phyloP scores from a whole-genome alignment of 2,113 vertebrate species.

The Merops nubicus region DNA sequence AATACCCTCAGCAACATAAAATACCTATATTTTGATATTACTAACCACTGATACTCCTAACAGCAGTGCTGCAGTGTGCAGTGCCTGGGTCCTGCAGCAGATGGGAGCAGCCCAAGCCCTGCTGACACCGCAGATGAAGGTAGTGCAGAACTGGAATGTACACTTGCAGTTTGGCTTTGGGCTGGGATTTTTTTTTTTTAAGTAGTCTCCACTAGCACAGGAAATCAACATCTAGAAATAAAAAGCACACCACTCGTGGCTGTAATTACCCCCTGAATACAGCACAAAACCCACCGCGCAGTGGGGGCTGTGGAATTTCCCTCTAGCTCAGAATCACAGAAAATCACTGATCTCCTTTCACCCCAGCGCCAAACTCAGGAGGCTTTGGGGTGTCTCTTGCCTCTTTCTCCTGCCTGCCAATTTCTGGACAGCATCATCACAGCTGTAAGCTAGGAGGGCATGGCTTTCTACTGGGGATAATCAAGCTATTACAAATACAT shows the following conservation, averaged over 20 bases:
- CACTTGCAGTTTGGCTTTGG: neutral
- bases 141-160: neutral
- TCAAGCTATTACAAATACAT: neutral
- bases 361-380: neutral
- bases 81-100: no score
- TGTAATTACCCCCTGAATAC: neutral
- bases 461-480: neutral
- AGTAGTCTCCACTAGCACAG: neutral
- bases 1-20: slow-evolving; percentile 38
- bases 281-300: neutral
- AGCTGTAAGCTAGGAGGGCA: neutral
- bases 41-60: neutral
- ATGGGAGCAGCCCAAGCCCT: neutral
- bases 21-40: neutral
- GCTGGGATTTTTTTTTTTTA: neutral
- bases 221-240: neutral
- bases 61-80: accelerated
- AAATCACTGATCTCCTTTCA: neutral
- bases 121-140: no score
- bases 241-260: neutral
- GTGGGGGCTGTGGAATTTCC: neutral
- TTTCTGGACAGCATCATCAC: neutral
- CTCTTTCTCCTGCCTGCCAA: neutral
- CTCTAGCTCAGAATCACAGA: neutral
- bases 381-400: neutral